Base-by-base conservation (phyloP, 1,140 invertebrate genomes). In the Leptoteleia sp. region DNA sequence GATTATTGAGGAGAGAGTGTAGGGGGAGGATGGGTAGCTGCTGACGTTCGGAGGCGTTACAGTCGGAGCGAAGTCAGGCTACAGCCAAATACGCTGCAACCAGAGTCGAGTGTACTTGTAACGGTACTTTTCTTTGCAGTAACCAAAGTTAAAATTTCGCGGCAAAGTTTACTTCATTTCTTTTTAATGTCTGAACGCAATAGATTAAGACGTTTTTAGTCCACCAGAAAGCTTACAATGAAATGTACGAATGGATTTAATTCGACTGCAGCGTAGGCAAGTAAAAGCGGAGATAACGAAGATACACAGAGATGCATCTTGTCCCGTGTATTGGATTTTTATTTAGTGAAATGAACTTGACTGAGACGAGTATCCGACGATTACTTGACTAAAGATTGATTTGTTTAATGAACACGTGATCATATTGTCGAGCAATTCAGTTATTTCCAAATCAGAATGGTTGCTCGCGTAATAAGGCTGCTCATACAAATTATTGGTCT, bases 151-250 rank as follows among this genome's bases (percentile, higher is more conserved):
- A 40, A 12, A 12, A 3, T 12, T 12, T 7, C 31, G 17, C 37
- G 22, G 33, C 35, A 54, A 25, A 25, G 29, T 31, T 43, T 11
- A 12, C 38, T 31, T 4, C 27, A 43, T 16, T 13, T 57, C 33
- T 42, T 33, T 42, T 31, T 37, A 37, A 35, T 17, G 33, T 5
- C 9, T 17, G 3, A 12, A 13, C 2, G 1, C 4, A 43, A 43
- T 29, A 57, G n/a, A n/a, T 29, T 3, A 59, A 33, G 15, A 31
- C 25, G 42, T 17, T 40, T 38, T 38, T 40, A 48, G 27, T 4
- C 43, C 59, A 50, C 45, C 35, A 42, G 33, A 64, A 64, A 64
- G 59, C 59, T 52, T 65, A 11, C 13, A 62, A 65, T 43, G 47
- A 52, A 13, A 40, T 42, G 33, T 17, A 25, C 35, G 45, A 42